Percentiles rank a stretch among this genome's conserved stretches.
Evolutionary conservation across 2,113 vertebrate genomes (phyloP).

Genomic region (Engystomops pustulosus): DNA sequence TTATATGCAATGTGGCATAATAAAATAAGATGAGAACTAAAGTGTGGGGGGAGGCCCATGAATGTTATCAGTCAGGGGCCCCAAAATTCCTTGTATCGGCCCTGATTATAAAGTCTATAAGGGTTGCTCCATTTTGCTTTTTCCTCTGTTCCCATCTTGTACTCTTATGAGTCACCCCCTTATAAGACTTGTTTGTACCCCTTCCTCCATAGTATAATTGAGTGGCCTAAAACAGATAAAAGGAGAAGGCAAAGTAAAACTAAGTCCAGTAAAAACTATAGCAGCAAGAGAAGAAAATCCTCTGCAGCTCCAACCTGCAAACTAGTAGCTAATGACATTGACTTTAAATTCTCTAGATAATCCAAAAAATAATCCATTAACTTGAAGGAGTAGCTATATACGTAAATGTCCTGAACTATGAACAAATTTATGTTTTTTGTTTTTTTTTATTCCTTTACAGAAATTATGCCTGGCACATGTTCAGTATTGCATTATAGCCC

Average conservation of each 20-base stretch:
- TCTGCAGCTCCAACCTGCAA: neutral
- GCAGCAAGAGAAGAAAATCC: neutral
- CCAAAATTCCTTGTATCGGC: too few species aligned
- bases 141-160: too few species aligned
- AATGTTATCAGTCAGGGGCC: too few species aligned
- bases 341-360: neutral
- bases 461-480: neutral
- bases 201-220: too few species aligned
- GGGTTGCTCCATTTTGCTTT: too few species aligned
- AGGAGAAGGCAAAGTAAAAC: neutral
- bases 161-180: too few species aligned
- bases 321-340: constrained; percentile 2
- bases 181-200: too few species aligned
- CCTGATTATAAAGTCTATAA: too few species aligned
- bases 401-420: neutral
- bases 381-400: constrained; percentile 9
- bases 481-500: neutral
- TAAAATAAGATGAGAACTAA: too few species aligned
- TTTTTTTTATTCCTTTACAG: neutral
- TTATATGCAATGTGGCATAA: too few species aligned
- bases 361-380: neutral
- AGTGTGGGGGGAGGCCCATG: too few species aligned
- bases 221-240: too few species aligned
- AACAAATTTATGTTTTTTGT: neutral
- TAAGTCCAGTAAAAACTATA: neutral